Base-by-base conservation (phyloP, 2,888 invertebrate genomes). In the Automeris io region DNA sequence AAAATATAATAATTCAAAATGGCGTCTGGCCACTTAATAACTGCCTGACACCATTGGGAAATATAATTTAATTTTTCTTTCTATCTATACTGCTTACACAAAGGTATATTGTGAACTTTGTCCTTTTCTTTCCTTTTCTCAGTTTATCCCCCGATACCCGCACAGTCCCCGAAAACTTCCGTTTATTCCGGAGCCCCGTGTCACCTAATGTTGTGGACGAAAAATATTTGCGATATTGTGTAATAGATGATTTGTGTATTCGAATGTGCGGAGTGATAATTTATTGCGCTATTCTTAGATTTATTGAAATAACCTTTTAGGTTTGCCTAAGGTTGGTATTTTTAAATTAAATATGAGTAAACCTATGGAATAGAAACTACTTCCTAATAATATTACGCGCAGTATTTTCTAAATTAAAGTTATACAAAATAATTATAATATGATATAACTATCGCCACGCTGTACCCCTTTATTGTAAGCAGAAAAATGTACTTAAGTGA, bases 31-130 rank as follows among this genome's bases (percentile, higher is more conserved):
- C 81, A 86, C 86, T 87, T 87, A 87, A 87, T 87, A 87, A 86
- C 87, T 82, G 82, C 77, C 87, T 86, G 87, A 87, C 87, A 87
- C 87, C 86, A 83, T 83, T 81, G 86, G 83, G 86, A 87, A 85
- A 87, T 82, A 86, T 87, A 86, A 87, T 87, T 87, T 86, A 87
- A 87, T 87, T 86, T 86, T 83, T 85, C 82, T 78, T 56, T 66
- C 53, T 60, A 45, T 46, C 70, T 42, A 45, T 71, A 72, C 57
- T 58, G 47, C 57, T 80, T 63, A 45, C 49, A 44, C 68, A 42
- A 47, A 37, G 41, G 43, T 33, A 41, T 45, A 46, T 47, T 44
- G 50, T 51, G 68, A 51, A 49, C 46, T 51, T 43, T 55, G 54
- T 80, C 77, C 57, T 59, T 61, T 45, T 82, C 74, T 56, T 31